Evolutionary conservation across 2,797 vertebrate species (phyloP), one percentile per base, ranked within the genome.

Genomic region (Chelidonichthys spinosus): DNA sequence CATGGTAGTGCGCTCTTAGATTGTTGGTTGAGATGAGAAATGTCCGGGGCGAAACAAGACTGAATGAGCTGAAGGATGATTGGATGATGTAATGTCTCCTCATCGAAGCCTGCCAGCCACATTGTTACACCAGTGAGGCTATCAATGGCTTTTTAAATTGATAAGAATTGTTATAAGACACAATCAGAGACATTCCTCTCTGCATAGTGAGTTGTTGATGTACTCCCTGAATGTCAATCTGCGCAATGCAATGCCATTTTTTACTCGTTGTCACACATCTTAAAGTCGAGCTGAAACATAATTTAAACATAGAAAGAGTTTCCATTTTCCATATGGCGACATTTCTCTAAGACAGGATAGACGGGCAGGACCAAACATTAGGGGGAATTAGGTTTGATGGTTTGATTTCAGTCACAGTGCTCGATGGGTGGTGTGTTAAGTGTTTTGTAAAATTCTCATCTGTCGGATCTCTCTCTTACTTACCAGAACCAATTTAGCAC

Each of bases 101-200:
- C 53, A 40, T 64, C 74, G 53, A 86, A 88, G 79, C 86, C 82
- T 87, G 80, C 63, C 50, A 80, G 69, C 36, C 74, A 69, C 69
- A 63, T 7, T 68, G 52, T 60, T n/a, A 37, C 4, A 39, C 40
- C 33, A 25, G 13, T 42, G 32, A 75, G 36, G 11, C 52, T 53
- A 64, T 65, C 35, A 32, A 6, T 3, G 17, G 6, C 17, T 62
- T 69, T 74, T 74, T 3, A 43, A 55, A 69, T 18, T 3, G 14
- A 54, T 68, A 15, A 55, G 18, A 18, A 37, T 56, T 44, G 69
- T 69, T 72, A 40, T 14, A 63, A 14, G 32, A 47, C 25, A 18
- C 15, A 63, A 8, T 46, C 18, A 18, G 15, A 63, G 32, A 11
- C 10, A 11, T 7, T 11, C 33, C 15, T 11, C 44, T 62, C 8